These are phyloP conservation scores for Otolemur garnettii DNA, from an alignment of 2,113 vertebrate species.

Conservation along the genomic window DNA sequence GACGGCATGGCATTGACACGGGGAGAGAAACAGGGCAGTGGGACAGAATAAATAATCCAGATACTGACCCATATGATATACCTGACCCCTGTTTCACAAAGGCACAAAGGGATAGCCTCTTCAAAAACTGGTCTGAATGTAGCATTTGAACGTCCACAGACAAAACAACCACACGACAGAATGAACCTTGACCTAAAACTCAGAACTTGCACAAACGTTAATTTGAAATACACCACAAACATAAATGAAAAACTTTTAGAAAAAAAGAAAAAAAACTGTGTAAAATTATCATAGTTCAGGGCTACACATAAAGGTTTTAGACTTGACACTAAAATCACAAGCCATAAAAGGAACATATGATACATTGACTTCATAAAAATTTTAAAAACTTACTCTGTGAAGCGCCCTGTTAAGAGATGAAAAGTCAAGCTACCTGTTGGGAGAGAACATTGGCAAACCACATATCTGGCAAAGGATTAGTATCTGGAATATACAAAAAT, in stretches of 20 bases:
- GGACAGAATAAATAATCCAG: not conserved
- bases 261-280: not conserved
- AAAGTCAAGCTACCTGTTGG: not conserved
- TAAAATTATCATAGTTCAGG: not conserved
- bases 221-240: not conserved
- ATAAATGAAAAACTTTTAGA: not conserved
- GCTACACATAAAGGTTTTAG: not conserved
- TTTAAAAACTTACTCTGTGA: not conserved
- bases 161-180: not conserved
- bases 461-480: not conserved
- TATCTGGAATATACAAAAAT: constrained; percentile 29
- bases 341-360: not conserved
- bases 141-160: not conserved
- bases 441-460: not conserved
- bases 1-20: not conserved
- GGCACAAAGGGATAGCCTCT: not conserved
- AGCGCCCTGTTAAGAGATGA: not conserved
- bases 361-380: not conserved
- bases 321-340: not conserved
- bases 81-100: not conserved
- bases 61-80: not conserved
- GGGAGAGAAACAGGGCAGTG: not conserved
- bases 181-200: not conserved
- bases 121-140: not conserved
- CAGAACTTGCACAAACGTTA: not conserved